Evolutionary conservation across 2,797 vertebrate genomes (phyloP), one percentile per base, ranked within the genome.

Genomic region (Hephaestus fuliginosus): DNA sequence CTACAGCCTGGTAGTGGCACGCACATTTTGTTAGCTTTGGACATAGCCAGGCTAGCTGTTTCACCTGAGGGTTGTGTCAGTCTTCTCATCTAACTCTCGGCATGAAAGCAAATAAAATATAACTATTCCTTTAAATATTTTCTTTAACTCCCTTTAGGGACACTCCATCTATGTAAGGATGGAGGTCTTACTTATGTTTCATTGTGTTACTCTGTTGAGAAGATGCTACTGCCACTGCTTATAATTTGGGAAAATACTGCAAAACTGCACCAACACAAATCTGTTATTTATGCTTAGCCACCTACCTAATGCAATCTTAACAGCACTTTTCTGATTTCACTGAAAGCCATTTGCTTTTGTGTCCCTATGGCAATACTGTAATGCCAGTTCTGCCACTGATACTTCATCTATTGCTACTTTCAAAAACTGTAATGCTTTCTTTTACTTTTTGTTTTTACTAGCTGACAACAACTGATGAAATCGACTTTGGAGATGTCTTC

Each of bases 401-500:
- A 13, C 52, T 70, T 13, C 17, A 20, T 67, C 25, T 28, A 28
- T 15, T 36, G 6, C 11, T 58, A 15, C 41, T 5, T 46, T 4
- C 41, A 52, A 20, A 28, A 64, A 13, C 11, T 53, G 4, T 3
- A 33, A 39, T 78, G 1, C 28, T 70, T 36, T 36, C 4, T 36
- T 36, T 36, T 36, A 36, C 33, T 36, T 7, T 80, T 70, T 83
- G 11, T 74, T 76, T 86, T 66, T 15, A 4, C 80, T 30, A 70
- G 71, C 36, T 1, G 33, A 2, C 0, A 57, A 1, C 1, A 5
- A 12, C 39, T 15, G 0, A 2, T 0, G 43, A 1, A 39, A 0
- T 0, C 0, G 0, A 0, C 1, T 0, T 46, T 0, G 20, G 58
- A 1, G 2, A 13, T 2, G 0, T 0, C 3, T 22, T 2, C n/a